These are phyloP conservation scores for Lamproptera curius DNA, from an alignment of 2,888 invertebrate species.

Conservation along the genomic window DNA sequence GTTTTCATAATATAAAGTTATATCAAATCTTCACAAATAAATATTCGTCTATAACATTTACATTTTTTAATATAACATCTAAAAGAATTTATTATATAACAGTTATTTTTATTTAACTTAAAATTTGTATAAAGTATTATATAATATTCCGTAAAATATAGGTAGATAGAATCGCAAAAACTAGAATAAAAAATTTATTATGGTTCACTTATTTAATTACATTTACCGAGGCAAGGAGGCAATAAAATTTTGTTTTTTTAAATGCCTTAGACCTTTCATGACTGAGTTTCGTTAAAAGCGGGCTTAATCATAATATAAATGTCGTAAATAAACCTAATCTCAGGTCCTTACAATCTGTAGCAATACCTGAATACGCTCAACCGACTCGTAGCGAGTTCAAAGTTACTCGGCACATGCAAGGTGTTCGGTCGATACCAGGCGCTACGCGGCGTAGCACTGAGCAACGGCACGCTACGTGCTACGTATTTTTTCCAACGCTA, in stretches of 20 bases:
- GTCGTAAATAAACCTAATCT: conserved; percentile 4
- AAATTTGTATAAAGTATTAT: neutral
- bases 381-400: conserved; percentile 17
- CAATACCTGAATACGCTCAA: conserved; percentile 5
- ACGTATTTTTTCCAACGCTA: conserved; percentile 8
- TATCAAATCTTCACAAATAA: neutral
- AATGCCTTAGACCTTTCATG: conserved; percentile 5
- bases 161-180: no score
- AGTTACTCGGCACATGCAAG: conserved; percentile 15
- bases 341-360: neutral
- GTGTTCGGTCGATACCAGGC: conserved; percentile 18
- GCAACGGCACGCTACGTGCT: neutral
- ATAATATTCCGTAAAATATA: no score
- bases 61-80: neutral
- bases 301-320: conserved; percentile 1
- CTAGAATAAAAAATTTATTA: no score
- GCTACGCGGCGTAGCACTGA: conserved; percentile 11
- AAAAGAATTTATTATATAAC: neutral
- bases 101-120: neutral
- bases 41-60: neutral
- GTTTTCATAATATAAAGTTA: neutral
- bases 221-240: neutral
- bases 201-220: neutral
- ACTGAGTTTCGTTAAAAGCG: conserved; percentile 1
- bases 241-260: neutral